Evolutionary conservation across 2,113 vertebrate species (phyloP).

Genomic region (Corydoras maculifer): DNA sequence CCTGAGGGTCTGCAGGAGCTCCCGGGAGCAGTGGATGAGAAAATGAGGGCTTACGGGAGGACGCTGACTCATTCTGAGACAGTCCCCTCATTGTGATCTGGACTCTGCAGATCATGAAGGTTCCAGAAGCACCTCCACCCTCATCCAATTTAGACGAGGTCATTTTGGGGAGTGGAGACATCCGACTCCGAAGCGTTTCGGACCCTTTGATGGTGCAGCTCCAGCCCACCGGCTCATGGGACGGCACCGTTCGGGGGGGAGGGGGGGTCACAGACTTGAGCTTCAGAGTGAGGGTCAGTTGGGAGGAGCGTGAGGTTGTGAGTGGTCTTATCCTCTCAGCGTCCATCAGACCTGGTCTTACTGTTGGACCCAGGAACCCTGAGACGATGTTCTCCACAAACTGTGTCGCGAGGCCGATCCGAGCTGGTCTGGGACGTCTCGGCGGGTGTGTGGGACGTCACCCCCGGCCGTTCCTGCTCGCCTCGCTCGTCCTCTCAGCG

Average conservation of each 20-base stretch:
- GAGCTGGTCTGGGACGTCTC: slow-evolving; percentile 52
- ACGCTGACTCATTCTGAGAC: neutral
- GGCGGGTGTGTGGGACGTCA: slow-evolving; percentile 59
- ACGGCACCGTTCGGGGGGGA: neutral
- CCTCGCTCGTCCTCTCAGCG: slow-evolving; percentile 57
- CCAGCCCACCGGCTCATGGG: neutral
- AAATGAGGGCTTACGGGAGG: slow-evolving; percentile 30
- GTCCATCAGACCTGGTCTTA: too few species aligned
- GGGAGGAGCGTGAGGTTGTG: neutral
- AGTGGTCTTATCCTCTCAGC: neutral
- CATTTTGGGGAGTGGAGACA: neutral
- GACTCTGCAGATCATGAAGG: neutral
- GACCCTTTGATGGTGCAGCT: neutral
- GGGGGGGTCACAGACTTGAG: neutral
- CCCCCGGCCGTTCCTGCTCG: slow-evolving; percentile 71
- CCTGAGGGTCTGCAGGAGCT: slow-evolving; percentile 16
- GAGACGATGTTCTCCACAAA: slow-evolving; percentile 55
- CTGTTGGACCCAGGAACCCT: too few species aligned
- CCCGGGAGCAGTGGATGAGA: slow-evolving; percentile 25
- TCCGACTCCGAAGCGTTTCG: neutral
- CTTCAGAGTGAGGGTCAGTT: too few species aligned
- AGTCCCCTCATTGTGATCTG: neutral
- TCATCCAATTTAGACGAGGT: neutral
- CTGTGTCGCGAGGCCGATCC: slow-evolving; percentile 66
- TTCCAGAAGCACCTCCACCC: slow-evolving; percentile 9